Conservation (phyloP, 2,113 vertebrate genomes). For the Aptenodytes forsteri region DNA sequence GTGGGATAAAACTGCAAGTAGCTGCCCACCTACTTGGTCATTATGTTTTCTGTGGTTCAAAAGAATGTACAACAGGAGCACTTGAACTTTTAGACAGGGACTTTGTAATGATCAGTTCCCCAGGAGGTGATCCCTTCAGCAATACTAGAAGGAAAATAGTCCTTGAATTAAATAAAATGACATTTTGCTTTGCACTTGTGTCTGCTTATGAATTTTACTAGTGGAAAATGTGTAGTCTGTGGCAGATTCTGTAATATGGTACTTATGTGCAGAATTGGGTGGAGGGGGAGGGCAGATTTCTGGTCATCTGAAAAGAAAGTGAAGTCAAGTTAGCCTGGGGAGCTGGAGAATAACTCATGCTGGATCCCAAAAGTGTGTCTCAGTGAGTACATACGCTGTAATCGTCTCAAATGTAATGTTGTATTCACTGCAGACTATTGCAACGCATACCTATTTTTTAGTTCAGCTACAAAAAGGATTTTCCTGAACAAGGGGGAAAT, state of each 20-base stretch:
- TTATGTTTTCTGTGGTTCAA: constrained; percentile 61
- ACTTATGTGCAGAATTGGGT: neutral
- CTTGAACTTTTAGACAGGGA: constrained; percentile 70
- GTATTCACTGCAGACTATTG: neutral
- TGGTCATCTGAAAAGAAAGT: neutral
- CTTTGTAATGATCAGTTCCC: constrained; percentile 64
- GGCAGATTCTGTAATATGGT: neutral
- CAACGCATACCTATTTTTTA: neutral
- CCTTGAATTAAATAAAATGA: constrained; percentile 74
- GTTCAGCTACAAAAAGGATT: neutral
- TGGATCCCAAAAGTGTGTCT: neutral
- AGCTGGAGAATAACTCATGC: neutral
- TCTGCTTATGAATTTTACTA: constrained; percentile 6
- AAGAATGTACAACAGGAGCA: constrained; percentile 76
- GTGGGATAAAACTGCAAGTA: constrained; percentile 64
- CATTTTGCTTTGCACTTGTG: constrained; percentile 69
- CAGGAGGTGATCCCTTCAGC: constrained; percentile 70
- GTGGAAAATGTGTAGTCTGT: neutral
- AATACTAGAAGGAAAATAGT: constrained; percentile 68
- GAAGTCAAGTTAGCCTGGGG: neutral
- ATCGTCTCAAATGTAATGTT: neutral
- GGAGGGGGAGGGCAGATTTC: neutral
- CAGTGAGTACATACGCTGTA: neutral
- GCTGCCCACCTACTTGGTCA: constrained; percentile 54
- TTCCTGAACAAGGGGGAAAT: neutral